Evolutionary conservation across 2,888 invertebrate species (phyloP), one percentile per base, ranked within the genome.

Genomic region (Andrena flavipes): DNA sequence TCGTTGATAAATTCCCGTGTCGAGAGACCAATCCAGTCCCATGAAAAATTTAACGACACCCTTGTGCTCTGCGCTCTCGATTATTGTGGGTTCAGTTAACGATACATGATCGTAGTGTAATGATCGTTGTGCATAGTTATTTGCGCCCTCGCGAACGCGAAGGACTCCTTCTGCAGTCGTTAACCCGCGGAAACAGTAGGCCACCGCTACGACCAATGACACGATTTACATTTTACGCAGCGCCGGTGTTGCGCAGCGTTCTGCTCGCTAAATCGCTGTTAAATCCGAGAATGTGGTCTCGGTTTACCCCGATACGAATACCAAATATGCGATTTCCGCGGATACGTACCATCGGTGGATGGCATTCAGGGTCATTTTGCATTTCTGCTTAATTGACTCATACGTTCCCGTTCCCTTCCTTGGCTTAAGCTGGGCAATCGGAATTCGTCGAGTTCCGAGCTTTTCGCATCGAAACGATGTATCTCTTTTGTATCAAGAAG

Each of bases 161-260:
- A 56, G 30, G 23, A 30, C 56, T 51, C 59, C 70, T 81, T 70
- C 71, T 54, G 26, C 33, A 62, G 29, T 23, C 42, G 69, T 70
- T 71, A 70, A 65, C n/a, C 29, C 30, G 33, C 29, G 70, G 60
- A 73, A 56, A 62, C 49, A 65, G 48, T 64, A 33, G 26, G 63
- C 29, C 54, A 35, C 65, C 72, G 56, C 30, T 23, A 69, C 72
- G n/a, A 42, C 60, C 56, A 74, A 56, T 59, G 74, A 80, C 81
- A 64, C 76, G 79, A 82, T 84, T 82, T 84, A 82, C 82, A 85
- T 80, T 85, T 82, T 82, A 77, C 80, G 42, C 35, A 10, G 1
- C 10, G 51, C 73, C 69, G 56, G 68, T 65, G 76, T 77, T 67
- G 65, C 70, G 80, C 67, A 76, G 82, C 60, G 65, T 82, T 68